Evolutionary conservation across 2,888 invertebrate genomes (phyloP), one percentile per base, ranked within the genome.

Genomic region (Chrysomela aeneicollis): DNA sequence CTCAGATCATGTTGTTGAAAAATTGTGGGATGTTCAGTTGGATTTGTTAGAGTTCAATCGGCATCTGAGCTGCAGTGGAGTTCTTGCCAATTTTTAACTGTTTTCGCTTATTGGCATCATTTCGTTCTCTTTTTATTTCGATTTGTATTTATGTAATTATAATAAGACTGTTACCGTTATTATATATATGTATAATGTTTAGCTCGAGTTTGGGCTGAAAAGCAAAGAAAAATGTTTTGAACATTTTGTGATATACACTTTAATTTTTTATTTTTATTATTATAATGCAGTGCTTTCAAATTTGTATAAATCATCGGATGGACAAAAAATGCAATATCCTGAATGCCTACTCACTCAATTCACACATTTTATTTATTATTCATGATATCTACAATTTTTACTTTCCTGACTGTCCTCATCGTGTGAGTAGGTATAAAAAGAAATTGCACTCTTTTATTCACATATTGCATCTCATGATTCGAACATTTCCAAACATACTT

Each of bases 151-250:
- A 78, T 78, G 78, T 79, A 79, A 78, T 80, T 81, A 77, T 77
- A 73, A 80, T 80, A 83, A 84, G 84, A 84, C 84, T 83, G 84
- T 84, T 83, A 83, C 83, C 83, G 82, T 79, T 80, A 79, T 78
- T 78, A 77, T 77, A 76, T 77, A 42, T 42, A 42, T 74, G 71
- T 72, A 71, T 76, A 74, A 71, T 73, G 61, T 72, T 76, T 74
- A 73, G 73, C 70, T 73, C 74, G 73, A 72, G 74, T 78, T 77
- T 47, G 77, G 76, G 78, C 75, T 77, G 76, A 74, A 75, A 79
- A 78, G 78, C 78, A 77, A 80, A 77, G 76, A 76, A 77, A 79
- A 78, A 81, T 81, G 81, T 82, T 81, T 81, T 79, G 79, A 81
- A 82, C 80, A 82, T 82, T 75, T 75, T 83, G 82, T 83, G 82